These are phyloP conservation scores for Hemicentrotus pulcherrimus DNA, from an alignment of 35 echinoderm and acorn worm species.

Conservation along the genomic window DNA sequence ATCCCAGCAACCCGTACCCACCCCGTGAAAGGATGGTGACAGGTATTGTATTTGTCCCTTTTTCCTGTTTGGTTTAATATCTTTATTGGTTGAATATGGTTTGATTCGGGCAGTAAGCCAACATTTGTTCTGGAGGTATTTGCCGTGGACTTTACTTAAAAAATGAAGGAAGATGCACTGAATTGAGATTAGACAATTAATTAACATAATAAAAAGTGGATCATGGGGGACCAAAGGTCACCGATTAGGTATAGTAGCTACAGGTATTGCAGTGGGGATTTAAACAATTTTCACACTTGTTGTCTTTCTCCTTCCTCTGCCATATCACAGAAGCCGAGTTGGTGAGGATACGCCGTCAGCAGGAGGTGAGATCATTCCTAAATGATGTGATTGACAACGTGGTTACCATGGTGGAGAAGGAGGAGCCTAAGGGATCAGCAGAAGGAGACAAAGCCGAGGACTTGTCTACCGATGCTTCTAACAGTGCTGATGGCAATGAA, in stretches of 20 bases:
- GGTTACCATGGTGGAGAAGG: conserved; percentile 81
- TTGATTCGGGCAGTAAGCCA: too few species aligned
- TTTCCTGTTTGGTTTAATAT: neutral
- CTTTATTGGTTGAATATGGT: too few species aligned
- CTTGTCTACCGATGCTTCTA: conserved; percentile 17
- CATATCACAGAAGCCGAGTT: conserved; percentile 22
- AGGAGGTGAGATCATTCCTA: conserved; percentile 55
- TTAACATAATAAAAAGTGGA: too few species aligned
- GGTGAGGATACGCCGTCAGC: neutral
- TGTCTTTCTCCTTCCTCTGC: neutral
- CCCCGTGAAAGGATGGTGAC: conserved; percentile 36
- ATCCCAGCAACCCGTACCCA: conserved; percentile 33
- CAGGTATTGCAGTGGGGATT: too few species aligned
- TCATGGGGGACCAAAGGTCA: too few species aligned
- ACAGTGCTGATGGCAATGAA: conserved; percentile 26
- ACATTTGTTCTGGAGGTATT: too few species aligned
- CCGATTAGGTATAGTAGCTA: too few species aligned
- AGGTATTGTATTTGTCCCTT: neutral
- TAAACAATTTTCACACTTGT: neutral
- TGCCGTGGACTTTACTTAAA: too few species aligned
- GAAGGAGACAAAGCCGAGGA: conserved; percentile 52
- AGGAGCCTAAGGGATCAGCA: conserved; percentile 48
- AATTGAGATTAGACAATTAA: too few species aligned
- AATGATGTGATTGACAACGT: conserved; percentile 84
- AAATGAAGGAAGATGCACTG: too few species aligned